A percentile compares a stretch with the other conserved stretches of the same genome.
Conservation (phyloP, 2,888 invertebrate species). For the Stomorhina lunata region DNA sequence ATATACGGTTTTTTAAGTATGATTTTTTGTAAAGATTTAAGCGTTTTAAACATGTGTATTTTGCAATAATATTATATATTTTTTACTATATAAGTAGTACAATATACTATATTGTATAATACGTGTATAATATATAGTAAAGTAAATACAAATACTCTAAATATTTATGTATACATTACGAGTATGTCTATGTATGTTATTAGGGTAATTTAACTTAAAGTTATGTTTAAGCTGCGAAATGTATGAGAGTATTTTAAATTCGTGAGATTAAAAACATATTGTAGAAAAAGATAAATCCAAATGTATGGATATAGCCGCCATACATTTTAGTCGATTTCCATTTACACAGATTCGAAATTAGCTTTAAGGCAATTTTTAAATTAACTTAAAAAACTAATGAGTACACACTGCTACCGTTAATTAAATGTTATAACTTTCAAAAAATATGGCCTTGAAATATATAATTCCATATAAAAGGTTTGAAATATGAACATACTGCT, state of each 20-base stretch:
- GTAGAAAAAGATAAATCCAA: not conserved
- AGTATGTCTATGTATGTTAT: conserved; percentile 25
- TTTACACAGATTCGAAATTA: no score
- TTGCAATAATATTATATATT: no score
- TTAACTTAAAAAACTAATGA: no score
- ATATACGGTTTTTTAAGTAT: not conserved
- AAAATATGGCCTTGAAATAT: no score
- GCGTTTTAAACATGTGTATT: not conserved
- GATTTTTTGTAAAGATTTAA: not conserved
- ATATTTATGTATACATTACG: conserved; percentile 27
- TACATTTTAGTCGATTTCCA: no score
- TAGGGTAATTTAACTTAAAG: conserved; percentile 37
- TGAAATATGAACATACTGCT: no score
- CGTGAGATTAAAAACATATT: not conserved
- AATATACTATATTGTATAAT: not conserved
- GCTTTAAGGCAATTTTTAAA: no score
- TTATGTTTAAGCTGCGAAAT: conserved; percentile 10
- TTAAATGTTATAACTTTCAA: no score
- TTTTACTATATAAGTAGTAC: no score
- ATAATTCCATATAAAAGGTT: no score
- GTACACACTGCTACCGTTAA: no score
- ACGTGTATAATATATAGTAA: not conserved
- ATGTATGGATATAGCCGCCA: no score
- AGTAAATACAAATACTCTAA: not conserved
- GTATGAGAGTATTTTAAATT: not conserved